These are phyloP conservation scores for Catamblyrhynchus diadema DNA, from an alignment of 2,797 vertebrate genomes.

Conservation along the genomic window DNA sequence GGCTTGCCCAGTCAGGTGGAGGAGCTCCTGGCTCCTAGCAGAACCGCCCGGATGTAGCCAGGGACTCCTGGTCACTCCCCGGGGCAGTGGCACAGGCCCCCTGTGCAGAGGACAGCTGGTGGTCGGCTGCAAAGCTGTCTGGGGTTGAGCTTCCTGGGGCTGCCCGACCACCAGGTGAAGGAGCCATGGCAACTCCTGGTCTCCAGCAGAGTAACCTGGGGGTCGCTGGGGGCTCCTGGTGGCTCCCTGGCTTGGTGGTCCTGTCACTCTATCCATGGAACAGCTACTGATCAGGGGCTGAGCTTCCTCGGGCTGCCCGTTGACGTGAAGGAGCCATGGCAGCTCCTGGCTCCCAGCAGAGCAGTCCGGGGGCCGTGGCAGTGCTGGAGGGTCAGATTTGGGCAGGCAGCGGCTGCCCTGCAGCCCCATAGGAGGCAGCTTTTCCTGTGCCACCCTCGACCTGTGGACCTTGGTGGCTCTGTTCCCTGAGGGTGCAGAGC, in stretches of 20 bases:
- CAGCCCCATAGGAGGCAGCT: neutral
- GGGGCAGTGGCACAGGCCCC: accelerated
- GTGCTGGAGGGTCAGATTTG: neutral
- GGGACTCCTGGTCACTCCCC: accelerated
- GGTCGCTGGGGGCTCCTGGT: accelerated
- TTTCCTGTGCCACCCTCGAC: accelerated
- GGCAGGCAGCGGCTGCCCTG: accelerated
- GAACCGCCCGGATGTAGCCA: accelerated
- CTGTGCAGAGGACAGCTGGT: accelerated
- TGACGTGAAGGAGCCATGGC: neutral
- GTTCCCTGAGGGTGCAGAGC: neutral
- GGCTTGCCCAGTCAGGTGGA: neutral
- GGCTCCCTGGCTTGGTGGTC: accelerated
- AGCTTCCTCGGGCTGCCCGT: neutral
- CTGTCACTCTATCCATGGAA: neutral
- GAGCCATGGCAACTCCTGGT: neutral
- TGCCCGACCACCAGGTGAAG: neutral
- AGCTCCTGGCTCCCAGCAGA: neutral
- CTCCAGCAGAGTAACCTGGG: accelerated
- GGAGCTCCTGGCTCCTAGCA: neutral
- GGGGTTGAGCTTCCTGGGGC: neutral
- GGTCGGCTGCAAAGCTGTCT: accelerated
- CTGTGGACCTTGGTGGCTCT: neutral
- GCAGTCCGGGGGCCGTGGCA: accelerated
- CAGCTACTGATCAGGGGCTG: neutral